Conservation (phyloP, 2,888 invertebrate species). For the Brenthis hecate region DNA sequence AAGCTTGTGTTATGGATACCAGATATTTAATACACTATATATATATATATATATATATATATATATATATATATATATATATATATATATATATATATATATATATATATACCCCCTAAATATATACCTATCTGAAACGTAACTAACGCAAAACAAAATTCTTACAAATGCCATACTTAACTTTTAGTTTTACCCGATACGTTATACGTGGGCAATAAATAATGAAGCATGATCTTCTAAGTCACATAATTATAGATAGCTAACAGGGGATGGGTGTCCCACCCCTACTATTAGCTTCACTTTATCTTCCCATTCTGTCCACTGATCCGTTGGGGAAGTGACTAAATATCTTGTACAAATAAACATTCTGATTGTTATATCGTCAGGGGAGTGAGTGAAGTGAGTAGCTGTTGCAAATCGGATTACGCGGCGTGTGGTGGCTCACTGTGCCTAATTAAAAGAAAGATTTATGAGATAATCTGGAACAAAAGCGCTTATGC, state of each 20-base stretch:
- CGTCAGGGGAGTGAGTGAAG: slow-evolving; percentile 69
- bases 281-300: slow-evolving; percentile 75
- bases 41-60: no score
- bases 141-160: slow-evolving; percentile 3
- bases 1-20: no score
- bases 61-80: no score
- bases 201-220: slow-evolving; percentile 33
- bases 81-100: no score
- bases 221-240: slow-evolving; percentile 48
- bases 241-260: slow-evolving; percentile 68
- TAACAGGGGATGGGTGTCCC: slow-evolving; percentile 52
- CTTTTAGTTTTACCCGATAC: slow-evolving; percentile 15
- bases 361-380: slow-evolving; percentile 76
- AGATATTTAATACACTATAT: no score
- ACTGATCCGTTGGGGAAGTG: slow-evolving; percentile 79
- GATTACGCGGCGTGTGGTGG: slow-evolving; percentile 72
- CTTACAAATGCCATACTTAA: slow-evolving; percentile 4
- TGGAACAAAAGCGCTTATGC: slow-evolving; percentile 36
- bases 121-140: no score
- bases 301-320: slow-evolving; percentile 75
- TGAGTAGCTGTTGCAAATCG: slow-evolving; percentile 68
- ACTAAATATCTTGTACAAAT: slow-evolving; percentile 82
- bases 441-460: slow-evolving; percentile 64
- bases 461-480: slow-evolving; percentile 54
- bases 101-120: no score